Percentiles rank a stretch among this genome's conserved stretches.
Evolutionary conservation across 2,113 vertebrate species (phyloP).

Genomic region (Corythaixoides concolor): DNA sequence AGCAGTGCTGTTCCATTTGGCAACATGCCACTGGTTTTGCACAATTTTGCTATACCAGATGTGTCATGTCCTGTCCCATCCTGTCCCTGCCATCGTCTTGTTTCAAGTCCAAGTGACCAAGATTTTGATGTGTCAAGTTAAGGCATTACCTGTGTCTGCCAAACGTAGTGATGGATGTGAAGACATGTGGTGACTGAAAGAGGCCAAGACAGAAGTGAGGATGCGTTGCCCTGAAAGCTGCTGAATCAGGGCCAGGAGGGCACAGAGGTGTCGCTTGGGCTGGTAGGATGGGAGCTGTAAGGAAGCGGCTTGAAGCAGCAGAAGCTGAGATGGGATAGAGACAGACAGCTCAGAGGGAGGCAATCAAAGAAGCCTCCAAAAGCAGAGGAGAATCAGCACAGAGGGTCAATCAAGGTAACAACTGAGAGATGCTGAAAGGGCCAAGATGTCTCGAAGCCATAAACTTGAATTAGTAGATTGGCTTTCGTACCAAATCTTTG

Average conservation of each 20-base stretch:
- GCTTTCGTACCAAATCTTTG: not conserved
- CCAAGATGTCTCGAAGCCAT: not conserved
- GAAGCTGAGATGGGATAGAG: not conserved
- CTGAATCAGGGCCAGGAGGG: not conserved
- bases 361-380: not conserved
- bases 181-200: not conserved
- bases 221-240: not conserved
- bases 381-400: not conserved
- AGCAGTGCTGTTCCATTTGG: not conserved
- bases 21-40: not conserved
- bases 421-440: not conserved
- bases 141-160: not conserved
- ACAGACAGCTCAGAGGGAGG: not conserved
- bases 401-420: not conserved
- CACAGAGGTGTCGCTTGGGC: not conserved
- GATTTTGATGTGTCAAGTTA: not conserved
- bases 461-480: not conserved
- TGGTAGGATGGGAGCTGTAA: not conserved
- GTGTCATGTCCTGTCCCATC: not conserved
- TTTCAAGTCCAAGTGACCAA: not conserved
- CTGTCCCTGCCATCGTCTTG: not conserved
- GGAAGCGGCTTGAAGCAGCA: not conserved
- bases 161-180: not conserved
- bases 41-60: not conserved
- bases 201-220: not conserved